Base-by-base conservation (phyloP, 2,113 vertebrate genomes). In the Aphelocoma coerulescens region DNA sequence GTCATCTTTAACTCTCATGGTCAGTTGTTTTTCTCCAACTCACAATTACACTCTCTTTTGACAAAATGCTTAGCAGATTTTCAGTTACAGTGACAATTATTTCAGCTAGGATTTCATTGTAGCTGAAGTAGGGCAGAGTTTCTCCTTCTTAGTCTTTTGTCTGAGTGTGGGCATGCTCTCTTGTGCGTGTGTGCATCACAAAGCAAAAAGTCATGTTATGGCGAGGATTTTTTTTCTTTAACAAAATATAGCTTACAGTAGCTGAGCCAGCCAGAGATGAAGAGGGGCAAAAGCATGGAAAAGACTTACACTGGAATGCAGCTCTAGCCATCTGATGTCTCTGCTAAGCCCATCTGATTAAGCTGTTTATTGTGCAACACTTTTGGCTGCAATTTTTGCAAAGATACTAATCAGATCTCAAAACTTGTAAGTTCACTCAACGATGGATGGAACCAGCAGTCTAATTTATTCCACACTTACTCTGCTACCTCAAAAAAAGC, bases 51-150 rank as follows among this genome's bases (percentile, higher is more conserved):
- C 35, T 86, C 35, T 91, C 4, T 82, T 97, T 90, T 97, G 80
- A 97, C 80, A 97, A 95, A 95, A 63, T 85, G 17, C 63, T 55
- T 85, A 89, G 68, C 49, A 97, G 82, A 66, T 97, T 97, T 84
- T 95, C 85, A 55, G 59, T 95, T 96, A 83, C 33, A 62, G 39
- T 52, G 81, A 95, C 87, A 97, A 96, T 96, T 97, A 97, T 96
- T 96, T 97, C 87, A 88, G 69, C 43, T 93, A 91, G 67, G 58
- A 85, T 73, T 95, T 97, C 75, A 76, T n/a, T 97, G 71, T 90
- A 96, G 72, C 57, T 82, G 88, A 96, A 96, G 63, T 63, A 90
- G 33, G 27, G 68, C 68, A 97, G 72, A 72, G 8, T 46, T 90
- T 84, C 39, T 71, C 27, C 80, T 95, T 62, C 63, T 93, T 85